Evolutionary conservation across 2,888 invertebrate genomes (phyloP), one percentile per base, ranked within the genome.

Genomic region (Panorpa germanica): DNA sequence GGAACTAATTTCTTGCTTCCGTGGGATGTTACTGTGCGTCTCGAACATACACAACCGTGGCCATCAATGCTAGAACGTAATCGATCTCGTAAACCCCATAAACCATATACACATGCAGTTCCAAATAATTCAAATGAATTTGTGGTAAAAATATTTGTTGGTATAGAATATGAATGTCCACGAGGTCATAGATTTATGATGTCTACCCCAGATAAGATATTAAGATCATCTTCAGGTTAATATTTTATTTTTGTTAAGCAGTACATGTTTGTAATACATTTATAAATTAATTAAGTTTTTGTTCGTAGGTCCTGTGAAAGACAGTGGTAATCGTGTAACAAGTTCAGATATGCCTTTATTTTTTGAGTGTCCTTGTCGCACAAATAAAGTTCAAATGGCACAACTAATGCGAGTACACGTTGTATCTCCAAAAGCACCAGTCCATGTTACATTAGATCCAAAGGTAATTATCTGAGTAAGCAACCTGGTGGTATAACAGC

Each of bases 121-220:
- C n/a, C n/a, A n/a, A n/a, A n/a, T n/a, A n/a, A n/a, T n/a, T n/a
- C n/a, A n/a, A n/a, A 51, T 37, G 45, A 50, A 2, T 40, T 78
- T 46, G 71, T 71, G 4, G 78, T 86, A 23, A 88, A 90, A 59
- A 78, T 90, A 41, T 91, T 91, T 52, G 72, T 96, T 33, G 96
- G 96, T 1, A 75, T 85, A 43, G 96, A 98, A 50, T 96, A 95
- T 53, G 96, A 98, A 55, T 98, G 96, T 53, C 78, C 83, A 0
- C 55, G 85, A n/a, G 96, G 96, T n/a, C 95, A 98, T 53, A 66
- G 90, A 32, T 88, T 88, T 50, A 88, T 93, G 73, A 73, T 85
- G 55, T 77, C 82, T 18, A 71, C 75, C 1, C 82, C 88, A 4
- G 85, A 86, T 45, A 75, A 74, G 41, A 71, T 86, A 33, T 59